Conservation (phyloP, 2,888 invertebrate genomes). For the Limnephilus rhombicus region DNA sequence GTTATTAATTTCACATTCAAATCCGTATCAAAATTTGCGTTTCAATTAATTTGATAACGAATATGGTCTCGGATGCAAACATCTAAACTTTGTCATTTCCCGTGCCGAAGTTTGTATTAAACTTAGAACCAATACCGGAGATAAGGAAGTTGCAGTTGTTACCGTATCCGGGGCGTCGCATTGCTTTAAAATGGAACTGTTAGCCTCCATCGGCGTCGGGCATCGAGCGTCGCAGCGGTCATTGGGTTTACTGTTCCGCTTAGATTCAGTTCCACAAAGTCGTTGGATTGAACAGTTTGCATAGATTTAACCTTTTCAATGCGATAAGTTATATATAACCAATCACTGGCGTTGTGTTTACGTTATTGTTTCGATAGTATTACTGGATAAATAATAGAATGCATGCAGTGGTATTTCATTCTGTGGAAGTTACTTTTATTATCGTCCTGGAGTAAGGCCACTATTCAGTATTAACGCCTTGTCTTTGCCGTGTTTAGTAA, state of each 20-base stretch:
- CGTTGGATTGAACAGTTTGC: background rate
- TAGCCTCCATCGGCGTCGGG: background rate
- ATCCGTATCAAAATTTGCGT: background rate
- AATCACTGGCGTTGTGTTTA: background rate
- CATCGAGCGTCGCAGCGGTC: background rate
- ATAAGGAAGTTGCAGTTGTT: constrained; percentile 10
- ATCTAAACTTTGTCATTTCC: background rate
- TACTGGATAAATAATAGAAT: too few relatives aligned
- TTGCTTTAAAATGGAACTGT: constrained; percentile 12
- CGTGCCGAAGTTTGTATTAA: background rate
- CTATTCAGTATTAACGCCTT: too few relatives aligned
- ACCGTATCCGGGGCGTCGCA: background rate
- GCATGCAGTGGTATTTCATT: too few relatives aligned
- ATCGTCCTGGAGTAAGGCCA: too few relatives aligned
- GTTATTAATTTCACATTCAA: too few relatives aligned
- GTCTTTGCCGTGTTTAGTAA: too few relatives aligned
- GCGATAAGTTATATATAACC: background rate
- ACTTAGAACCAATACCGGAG: background rate
- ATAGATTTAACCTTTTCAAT: background rate
- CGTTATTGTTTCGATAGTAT: background rate
- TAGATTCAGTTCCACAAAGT: background rate
- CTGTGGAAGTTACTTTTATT: too few relatives aligned
- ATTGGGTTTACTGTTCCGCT: background rate
- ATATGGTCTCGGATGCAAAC: background rate
- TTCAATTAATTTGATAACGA: background rate